These are phyloP conservation scores for Ataeniobius toweri DNA, from an alignment of 2,797 vertebrate genomes.

Conservation along the genomic window DNA sequence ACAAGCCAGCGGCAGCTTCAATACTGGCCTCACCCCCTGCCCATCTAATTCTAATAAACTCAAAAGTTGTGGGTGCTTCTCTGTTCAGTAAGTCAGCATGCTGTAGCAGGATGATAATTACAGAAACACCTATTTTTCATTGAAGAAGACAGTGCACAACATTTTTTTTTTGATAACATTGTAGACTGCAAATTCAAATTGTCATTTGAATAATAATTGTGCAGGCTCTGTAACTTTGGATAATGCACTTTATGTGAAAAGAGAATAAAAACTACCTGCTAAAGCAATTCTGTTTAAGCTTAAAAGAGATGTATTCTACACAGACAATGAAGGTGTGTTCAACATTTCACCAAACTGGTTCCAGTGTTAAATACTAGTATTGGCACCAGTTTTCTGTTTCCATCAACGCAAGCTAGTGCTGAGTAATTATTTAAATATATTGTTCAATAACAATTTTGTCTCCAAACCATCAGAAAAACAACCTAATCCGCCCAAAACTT, in stretches of 20 bases:
- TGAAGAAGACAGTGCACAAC: constrained; percentile 1
- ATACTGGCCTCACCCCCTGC: background rate
- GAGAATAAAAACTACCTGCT: constrained; percentile 38
- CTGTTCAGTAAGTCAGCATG: background rate
- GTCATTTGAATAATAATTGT: background rate
- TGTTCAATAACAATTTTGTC: background rate
- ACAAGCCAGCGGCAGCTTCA: background rate
- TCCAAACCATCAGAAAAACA: background rate
- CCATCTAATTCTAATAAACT: background rate
- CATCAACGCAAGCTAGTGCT: background rate
- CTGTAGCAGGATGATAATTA: background rate
- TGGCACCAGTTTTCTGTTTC: background rate
- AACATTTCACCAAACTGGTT: background rate
- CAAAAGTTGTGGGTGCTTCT: background rate
- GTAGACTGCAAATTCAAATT: background rate
- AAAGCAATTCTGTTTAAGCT: constrained; percentile 40
- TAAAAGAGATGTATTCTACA: background rate
- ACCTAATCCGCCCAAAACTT: background rate
- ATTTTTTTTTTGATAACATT: constrained; percentile 1
- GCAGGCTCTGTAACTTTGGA: constrained; percentile 4
- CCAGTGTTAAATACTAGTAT: background rate
- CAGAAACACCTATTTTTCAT: background rate
- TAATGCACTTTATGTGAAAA: constrained; percentile 17
- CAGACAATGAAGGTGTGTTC: background rate
- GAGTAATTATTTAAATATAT: background rate